phyloP scores from a whole-genome alignment of 2,888 invertebrate genomes.

The Scotopteryx bipunctaria region DNA sequence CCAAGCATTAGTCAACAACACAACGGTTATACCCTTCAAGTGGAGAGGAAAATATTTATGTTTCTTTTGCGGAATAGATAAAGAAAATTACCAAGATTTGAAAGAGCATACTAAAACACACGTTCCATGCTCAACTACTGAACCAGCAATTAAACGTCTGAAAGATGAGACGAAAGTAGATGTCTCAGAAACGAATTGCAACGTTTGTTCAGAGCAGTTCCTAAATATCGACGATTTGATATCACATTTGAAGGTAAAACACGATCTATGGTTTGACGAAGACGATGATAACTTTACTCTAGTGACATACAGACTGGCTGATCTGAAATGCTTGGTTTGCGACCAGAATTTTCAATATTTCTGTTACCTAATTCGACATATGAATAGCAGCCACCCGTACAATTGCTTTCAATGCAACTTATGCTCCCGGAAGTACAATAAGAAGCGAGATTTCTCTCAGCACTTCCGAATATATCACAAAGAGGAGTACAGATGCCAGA shows the following conservation, averaged over 20 bases:
- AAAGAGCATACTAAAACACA: constrained; percentile 61
- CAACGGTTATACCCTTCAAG: constrained; percentile 70
- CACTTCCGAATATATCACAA: constrained; percentile 59
- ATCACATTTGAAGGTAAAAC: constrained; percentile 55
- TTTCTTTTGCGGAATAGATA: constrained; percentile 66
- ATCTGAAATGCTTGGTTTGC: constrained; percentile 63
- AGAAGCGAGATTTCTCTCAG: constrained; percentile 56
- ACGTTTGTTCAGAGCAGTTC: constrained; percentile 50
- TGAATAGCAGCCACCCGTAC: constrained; percentile 57
- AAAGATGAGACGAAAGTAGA: constrained; percentile 68
- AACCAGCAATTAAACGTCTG: constrained; percentile 57
- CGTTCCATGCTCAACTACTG: constrained; percentile 52
- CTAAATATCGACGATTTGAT: constrained; percentile 36
- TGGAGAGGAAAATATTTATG: constrained; percentile 69
- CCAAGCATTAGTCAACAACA: constrained; percentile 69
- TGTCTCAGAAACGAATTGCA: constrained; percentile 61
- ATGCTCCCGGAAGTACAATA: constrained; percentile 60
- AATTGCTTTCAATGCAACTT: constrained; percentile 49
- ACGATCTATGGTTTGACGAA: constrained; percentile 55
- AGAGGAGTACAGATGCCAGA: constrained; percentile 52
- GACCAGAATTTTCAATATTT: constrained; percentile 53
- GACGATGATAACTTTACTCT: constrained; percentile 50
- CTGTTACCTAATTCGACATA: constrained; percentile 58
- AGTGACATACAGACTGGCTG: constrained; percentile 54
- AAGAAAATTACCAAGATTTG: constrained; percentile 47